Conservation (phyloP, 2,113 vertebrate genomes). For the Micronycteris hirsuta region DNA sequence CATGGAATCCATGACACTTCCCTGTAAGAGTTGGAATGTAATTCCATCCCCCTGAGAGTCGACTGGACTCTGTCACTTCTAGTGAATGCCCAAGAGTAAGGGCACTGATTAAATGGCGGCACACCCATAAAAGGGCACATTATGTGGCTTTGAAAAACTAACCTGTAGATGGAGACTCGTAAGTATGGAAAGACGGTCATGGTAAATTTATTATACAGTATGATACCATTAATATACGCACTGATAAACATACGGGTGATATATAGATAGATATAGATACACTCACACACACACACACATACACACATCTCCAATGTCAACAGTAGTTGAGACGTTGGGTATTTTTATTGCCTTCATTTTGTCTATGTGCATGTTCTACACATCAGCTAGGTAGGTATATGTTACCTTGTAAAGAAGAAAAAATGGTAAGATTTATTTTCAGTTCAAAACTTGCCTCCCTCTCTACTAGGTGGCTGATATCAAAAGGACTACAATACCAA, state of each 20-base stretch:
- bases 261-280: too few relatives aligned
- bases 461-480: background rate
- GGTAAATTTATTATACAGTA: background rate
- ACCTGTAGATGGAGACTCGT: background rate
- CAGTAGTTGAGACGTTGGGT: background rate
- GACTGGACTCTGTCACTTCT: background rate
- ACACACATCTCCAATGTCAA: background rate
- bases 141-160: conserved; percentile 3
- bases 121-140: background rate
- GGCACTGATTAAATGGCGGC: background rate
- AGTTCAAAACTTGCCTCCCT: background rate
- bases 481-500: background rate
- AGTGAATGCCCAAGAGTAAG: background rate
- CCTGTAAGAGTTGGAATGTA: background rate
- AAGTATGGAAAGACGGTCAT: background rate
- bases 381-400: background rate
- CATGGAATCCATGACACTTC: background rate
- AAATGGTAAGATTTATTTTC: background rate
- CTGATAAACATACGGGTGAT: background rate
- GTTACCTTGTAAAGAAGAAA: background rate
- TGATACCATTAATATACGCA: background rate
- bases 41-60: background rate
- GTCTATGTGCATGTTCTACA: background rate
- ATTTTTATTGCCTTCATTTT: background rate
- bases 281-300: too few relatives aligned